Evolutionary conservation across 2,888 invertebrate genomes (phyloP), one percentile per base, ranked within the genome.

Genomic region (Stegophylla sp.): DNA sequence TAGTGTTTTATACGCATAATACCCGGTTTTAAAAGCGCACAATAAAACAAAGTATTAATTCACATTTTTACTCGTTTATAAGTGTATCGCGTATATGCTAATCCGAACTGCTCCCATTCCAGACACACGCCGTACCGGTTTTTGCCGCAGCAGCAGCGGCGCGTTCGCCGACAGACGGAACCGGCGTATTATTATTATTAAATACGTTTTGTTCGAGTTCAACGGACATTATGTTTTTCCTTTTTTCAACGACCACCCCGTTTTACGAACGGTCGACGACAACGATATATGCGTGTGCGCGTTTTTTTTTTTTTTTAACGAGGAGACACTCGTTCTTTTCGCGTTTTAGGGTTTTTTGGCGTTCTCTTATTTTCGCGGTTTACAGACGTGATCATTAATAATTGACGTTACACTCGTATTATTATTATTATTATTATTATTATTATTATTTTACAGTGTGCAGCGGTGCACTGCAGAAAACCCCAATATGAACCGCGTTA

Each of bases 61-160:
- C 66, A n/a, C 26, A 43, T 23, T 15, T 48, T 20, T 43, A 7
- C 34, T 3, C n/a, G 26, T 45, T 34, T 43, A 23, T 72, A 75
- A 64, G 45, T 69, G 77, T 77, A 77, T 69, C 66, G 45, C n/a
- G n/a, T n/a, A n/a, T 77, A 79, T 79, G 79, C 79, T 79, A 79
- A 79, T 79, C 79, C 79, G 61, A 71, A 71, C 79, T 79, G 79
- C 79, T 79, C 79, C 79, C 79, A 71, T 79, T 79, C 69, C 77
- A 69, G 45, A 43, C 10, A 17, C 15, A 34, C 61, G 17, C 48
- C 59, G 77, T 67, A 69, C 69, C 69, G 71, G 61, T 71, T 71
- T n/a, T 69, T 41, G 61, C 71, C 41, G 56, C 20, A n/a, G 56
- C 41, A 63, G 56, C 20, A n/a, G 56, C 23, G 5, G 69, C 59